phyloP scores from a whole-genome alignment of 2,797 vertebrate genomes.

The Podargus strigoides region DNA sequence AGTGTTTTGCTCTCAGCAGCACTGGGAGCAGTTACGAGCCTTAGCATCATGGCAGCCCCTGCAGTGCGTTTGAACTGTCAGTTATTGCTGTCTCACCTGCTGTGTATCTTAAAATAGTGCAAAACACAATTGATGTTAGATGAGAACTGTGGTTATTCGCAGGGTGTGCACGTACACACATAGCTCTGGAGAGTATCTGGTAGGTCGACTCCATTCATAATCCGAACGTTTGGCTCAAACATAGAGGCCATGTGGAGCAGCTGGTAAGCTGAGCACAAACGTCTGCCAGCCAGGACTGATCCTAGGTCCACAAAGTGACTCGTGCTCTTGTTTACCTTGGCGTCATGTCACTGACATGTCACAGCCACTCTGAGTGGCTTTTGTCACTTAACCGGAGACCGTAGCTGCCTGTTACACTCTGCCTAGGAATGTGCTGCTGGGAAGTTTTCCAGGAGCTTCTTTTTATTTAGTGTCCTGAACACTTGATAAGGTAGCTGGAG shows the following conservation, averaged over 20 bases:
- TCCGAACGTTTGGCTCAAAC: not conserved
- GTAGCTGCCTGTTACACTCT: not conserved
- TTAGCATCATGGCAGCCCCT: not conserved
- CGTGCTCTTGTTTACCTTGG: not conserved
- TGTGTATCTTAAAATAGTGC: not conserved
- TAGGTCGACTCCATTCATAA: not conserved
- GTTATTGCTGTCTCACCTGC: not conserved
- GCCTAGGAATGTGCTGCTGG: not conserved
- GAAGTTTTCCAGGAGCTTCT: not conserved
- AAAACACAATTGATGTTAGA: not conserved
- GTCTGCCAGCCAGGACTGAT: not conserved
- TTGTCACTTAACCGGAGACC: not conserved
- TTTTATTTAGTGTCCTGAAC: not conserved
- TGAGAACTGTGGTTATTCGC: not conserved
- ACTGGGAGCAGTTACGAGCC: not conserved
- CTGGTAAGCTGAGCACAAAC: not conserved
- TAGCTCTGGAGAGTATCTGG: not conserved
- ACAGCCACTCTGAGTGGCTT: not conserved
- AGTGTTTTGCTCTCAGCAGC: not conserved
- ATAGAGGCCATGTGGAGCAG: not conserved
- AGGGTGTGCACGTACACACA: not conserved
- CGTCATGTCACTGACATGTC: not conserved
- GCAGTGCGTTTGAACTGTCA: not conserved
- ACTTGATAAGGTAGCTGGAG: not conserved
- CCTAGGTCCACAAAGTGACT: not conserved